Percentiles rank a stretch among this genome's conserved stretches.
Conservation (phyloP, 92 coral and sea anemone species). For the Metridium senile region DNA sequence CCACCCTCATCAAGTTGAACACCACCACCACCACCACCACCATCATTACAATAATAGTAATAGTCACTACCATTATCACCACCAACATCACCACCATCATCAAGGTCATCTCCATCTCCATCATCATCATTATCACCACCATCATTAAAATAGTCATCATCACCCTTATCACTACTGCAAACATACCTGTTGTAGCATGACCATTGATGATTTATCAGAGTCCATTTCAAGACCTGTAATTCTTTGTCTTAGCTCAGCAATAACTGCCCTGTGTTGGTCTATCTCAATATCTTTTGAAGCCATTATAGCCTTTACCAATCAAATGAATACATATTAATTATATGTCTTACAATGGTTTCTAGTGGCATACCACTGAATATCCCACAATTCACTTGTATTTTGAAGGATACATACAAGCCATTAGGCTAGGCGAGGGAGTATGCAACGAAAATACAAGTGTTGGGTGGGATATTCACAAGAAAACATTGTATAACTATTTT, state of each 20-base stretch:
- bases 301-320: constrained; percentile 59
- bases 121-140: neutral
- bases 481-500: too few species aligned
- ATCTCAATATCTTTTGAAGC: constrained; percentile 86
- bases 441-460: too few species aligned
- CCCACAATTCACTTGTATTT: too few species aligned
- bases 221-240: constrained; percentile 84
- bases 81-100: neutral
- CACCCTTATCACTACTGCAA: neutral
- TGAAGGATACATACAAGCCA: too few species aligned
- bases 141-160: neutral
- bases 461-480: too few species aligned
- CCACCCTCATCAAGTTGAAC: neutral
- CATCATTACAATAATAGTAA: neutral
- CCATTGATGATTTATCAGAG: constrained; percentile 83
- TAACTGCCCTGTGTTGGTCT: constrained; percentile 58
- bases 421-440: too few species aligned
- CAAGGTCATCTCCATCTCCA: neutral
- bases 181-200: constrained; percentile 78
- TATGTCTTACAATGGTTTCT: neutral
- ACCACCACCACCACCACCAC: neutral
- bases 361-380: neutral
- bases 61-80: neutral
- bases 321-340: neutral
- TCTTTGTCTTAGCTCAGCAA: constrained; percentile 69